Percentiles rank a stretch among this genome's conserved stretches.
phyloP scores from a whole-genome alignment of 2,888 invertebrate genomes.

The Eucera pruinosa region DNA sequence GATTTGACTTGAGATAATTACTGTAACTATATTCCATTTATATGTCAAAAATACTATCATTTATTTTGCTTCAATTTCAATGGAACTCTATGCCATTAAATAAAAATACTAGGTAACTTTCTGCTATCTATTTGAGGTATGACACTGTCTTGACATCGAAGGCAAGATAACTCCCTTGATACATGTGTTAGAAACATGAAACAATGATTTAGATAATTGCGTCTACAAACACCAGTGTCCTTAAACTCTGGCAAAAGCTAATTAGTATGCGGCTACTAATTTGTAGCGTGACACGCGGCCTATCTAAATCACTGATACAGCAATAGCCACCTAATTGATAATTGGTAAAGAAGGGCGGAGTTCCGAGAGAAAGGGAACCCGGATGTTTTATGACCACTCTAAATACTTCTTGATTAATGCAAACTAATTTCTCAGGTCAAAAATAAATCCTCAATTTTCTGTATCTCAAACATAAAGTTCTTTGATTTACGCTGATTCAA shows the following conservation, averaged over 20 bases:
- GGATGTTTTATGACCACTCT: constrained; percentile 46
- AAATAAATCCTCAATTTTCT: constrained; percentile 13
- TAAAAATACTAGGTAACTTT: no score
- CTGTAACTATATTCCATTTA: no score
- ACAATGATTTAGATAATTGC: constrained; percentile 36
- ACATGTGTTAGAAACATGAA: background rate
- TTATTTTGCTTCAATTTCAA: background rate
- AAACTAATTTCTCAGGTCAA: constrained; percentile 56
- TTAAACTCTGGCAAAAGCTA: constrained; percentile 49
- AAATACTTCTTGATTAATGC: constrained; percentile 57
- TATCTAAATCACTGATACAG: constrained; percentile 52
- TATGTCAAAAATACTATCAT: no score
- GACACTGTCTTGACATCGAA: background rate
- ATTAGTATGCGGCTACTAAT: constrained; percentile 52
- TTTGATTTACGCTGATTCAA: background rate
- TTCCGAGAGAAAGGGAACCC: background rate
- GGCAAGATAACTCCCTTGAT: background rate
- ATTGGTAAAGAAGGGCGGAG: constrained; percentile 64
- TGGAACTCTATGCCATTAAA: no score
- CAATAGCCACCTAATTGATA: constrained; percentile 59
- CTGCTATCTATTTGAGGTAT: background rate
- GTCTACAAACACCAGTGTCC: constrained; percentile 3
- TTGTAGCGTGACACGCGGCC: constrained; percentile 27
- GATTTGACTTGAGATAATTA: no score
- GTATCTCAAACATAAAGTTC: background rate